Evolutionary conservation across 2,113 vertebrate species (phyloP).

Genomic region (Sinocyclocheilus grahami): DNA sequence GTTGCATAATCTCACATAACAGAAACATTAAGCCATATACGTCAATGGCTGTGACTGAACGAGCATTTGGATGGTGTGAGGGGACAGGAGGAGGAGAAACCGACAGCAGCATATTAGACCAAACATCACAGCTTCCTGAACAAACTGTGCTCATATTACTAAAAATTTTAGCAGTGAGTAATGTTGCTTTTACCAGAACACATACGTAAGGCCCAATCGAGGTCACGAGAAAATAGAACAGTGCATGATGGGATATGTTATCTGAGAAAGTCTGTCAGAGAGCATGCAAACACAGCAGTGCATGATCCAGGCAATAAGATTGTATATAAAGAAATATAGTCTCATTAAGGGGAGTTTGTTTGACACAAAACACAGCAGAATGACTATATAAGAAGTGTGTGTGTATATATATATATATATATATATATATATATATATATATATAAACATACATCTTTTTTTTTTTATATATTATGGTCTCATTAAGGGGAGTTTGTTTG

Average conservation of each 20-base stretch:
- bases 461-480: neutral
- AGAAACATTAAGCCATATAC: constrained; percentile 30
- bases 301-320: neutral
- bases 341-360: neutral
- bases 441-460: no score
- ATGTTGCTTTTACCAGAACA: constrained; percentile 33
- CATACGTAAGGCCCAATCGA: neutral
- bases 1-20: constrained; percentile 53
- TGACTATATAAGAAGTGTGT: neutral
- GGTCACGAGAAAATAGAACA: constrained; percentile 1
- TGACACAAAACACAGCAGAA: neutral
- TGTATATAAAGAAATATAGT: neutral
- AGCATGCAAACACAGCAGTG: neutral
- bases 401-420: no score
- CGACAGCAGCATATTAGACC: neutral
- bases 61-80: neutral
- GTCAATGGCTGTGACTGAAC: constrained; percentile 23
- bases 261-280: neutral
- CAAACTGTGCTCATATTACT: constrained; percentile 38
- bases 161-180: constrained; percentile 10
- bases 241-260: neutral
- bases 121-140: constrained; percentile 29
- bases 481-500: neutral
- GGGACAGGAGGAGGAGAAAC: neutral
- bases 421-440: no score